Evolutionary conservation across 2,797 vertebrate genomes (phyloP), one percentile per base, ranked within the genome.

Genomic region (Xenentodon cancila): DNA sequence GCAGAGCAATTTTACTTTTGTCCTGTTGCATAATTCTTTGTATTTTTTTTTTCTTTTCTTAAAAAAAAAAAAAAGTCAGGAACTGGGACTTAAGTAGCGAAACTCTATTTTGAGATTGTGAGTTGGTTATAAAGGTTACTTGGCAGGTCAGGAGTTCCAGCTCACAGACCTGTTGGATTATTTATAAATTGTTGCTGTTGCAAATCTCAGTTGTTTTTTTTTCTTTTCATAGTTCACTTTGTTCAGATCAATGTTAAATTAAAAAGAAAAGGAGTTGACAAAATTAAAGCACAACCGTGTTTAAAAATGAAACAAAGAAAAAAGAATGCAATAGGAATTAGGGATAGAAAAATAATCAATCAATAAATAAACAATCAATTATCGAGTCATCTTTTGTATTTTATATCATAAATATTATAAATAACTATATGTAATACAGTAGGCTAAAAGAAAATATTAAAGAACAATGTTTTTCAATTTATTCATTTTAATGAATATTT

Each of bases 51-150:
- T 75, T 44, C 40, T 45, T 30, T 49, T 71, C 71, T 53, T 55
- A n/a, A 45, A 45, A 45, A 25, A 25, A 25, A 25, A 25, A 5
- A 54, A 30, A 75, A 66, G 70, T 81, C 43, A 49, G 59, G 59
- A 27, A 27, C 54, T 61, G 16, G 1, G 53, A 42, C 64, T 66
- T 87, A 60, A 80, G 78, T 74, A 74, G 56, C 43, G 8, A 56
- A 57, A 55, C 56, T 76, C 79, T 88, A 88, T 89, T 90, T 87
- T 85, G 37, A 84, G 86, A 77, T 59, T 46, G 15, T 2, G 15
- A 57, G 53, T 19, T 57, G 53, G 51, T 76, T 61, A 52, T 64
- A 71, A 72, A 71, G 55, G 68, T 75, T 81, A 49, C 64, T 78
- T 79, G 50, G 59, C 58, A 62, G 69, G 27, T 57, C 47, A 62